These are phyloP conservation scores for Torymus tubicola DNA, from an alignment of 2,888 invertebrate species.

Conservation along the genomic window DNA sequence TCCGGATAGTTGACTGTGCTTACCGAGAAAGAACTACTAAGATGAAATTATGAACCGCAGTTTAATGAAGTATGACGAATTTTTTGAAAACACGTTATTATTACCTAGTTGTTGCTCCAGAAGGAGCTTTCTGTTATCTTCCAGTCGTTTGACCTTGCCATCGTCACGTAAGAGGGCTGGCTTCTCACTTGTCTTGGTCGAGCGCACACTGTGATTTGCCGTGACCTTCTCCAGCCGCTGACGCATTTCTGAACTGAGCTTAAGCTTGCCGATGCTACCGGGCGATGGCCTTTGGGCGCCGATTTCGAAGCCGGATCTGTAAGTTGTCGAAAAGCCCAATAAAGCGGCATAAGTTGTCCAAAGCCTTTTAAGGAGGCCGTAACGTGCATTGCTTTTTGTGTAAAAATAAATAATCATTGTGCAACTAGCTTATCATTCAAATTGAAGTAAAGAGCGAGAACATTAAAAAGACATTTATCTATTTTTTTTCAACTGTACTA, in stretches of 20 bases:
- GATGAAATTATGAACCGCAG: no score
- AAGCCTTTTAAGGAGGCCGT: conserved; percentile 23
- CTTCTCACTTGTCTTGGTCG: conserved; percentile 86
- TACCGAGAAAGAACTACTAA: no score
- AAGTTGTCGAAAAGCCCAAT: conserved; percentile 37
- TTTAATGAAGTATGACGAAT: no score
- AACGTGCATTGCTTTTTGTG: background rate
- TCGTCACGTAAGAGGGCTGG: conserved; percentile 80
- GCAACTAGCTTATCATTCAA: no score
- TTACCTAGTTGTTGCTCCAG: conserved; percentile 88
- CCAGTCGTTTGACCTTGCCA: conserved; percentile 85
- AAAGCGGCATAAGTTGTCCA: conserved; percentile 11
- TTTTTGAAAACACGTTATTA: background rate
- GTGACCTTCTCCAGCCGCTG: conserved; percentile 92
- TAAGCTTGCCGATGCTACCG: conserved; percentile 92
- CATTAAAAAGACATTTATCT: no score
- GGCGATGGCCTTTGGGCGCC: conserved; percentile 89
- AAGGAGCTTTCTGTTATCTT: conserved; percentile 90
- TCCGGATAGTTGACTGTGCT: no score
- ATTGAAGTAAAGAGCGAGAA: no score
- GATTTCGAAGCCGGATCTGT: conserved; percentile 84
- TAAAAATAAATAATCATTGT: no score
- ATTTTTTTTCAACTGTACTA: no score
- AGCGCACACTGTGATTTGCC: conserved; percentile 90
- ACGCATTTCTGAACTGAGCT: conserved; percentile 94